Evolutionary conservation across 1,140 invertebrate genomes (phyloP).

Genomic region (Coenobita brevimanus): DNA sequence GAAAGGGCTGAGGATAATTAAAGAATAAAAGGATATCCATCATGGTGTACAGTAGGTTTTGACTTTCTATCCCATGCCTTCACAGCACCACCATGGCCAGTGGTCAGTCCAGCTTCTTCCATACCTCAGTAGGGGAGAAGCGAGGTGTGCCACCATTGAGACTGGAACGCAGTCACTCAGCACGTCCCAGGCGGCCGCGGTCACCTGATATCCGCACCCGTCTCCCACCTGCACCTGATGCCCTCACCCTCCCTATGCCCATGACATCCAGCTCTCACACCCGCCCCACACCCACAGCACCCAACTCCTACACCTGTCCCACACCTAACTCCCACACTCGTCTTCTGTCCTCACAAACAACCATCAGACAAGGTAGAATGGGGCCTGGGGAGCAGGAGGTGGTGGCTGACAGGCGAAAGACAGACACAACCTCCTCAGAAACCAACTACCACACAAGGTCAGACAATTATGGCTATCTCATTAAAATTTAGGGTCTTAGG

Average conservation of each 20-base stretch:
- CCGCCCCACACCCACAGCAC: background rate
- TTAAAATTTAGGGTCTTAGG: background rate
- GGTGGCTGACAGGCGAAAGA: background rate
- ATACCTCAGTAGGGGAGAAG: constrained; percentile 44
- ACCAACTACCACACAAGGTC: constrained; percentile 33
- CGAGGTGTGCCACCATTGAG: constrained; percentile 48
- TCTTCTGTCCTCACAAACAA: too few relatives aligned
- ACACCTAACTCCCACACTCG: background rate
- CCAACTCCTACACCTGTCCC: background rate
- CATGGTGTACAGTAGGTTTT: too few relatives aligned
- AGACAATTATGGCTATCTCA: background rate
- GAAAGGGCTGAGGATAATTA: too few relatives aligned
- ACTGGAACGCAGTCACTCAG: constrained; percentile 44
- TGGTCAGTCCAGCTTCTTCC: constrained; percentile 22
- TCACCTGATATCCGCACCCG: background rate
- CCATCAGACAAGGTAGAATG: background rate
- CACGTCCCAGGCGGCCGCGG: constrained; percentile 5
- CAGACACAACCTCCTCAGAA: background rate
- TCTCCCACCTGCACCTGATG: background rate
- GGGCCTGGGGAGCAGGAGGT: constrained; percentile 22
- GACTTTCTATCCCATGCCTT: too few relatives aligned
- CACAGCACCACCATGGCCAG: too few relatives aligned
- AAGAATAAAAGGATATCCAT: too few relatives aligned
- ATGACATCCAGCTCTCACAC: background rate
- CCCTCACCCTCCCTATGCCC: background rate